Evolutionary conservation across 1,140 invertebrate species (phyloP), one percentile per base, ranked within the genome.

Genomic region (Lucilia sericata): DNA sequence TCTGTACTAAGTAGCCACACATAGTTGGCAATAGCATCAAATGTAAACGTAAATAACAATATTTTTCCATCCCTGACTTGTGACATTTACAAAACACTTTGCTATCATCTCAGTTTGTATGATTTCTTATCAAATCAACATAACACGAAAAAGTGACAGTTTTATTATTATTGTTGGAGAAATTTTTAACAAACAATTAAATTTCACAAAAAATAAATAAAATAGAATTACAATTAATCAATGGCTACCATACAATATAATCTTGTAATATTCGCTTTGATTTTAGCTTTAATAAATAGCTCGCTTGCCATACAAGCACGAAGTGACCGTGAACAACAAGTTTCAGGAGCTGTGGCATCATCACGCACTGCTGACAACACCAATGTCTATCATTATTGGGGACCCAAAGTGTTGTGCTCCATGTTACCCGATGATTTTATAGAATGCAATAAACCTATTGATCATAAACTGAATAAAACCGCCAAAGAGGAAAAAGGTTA

Each of bases 391-490:
- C 87, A 92, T 87, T 94, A 94, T 4, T 85, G 93, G 42, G 92
- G 93, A 3, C 94, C 94, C 10, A 88, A 94, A 70, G 94, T 95
- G 0, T 93, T 93, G 89, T 91, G 90, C 83, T 91, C 88, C 0
- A 91, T 91, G 82, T 34, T 91, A 76, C 88, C 90, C 0, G 86
- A 95, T 84, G 97, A 99, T 88, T 99, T 99, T 91, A 91, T 99
- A 13, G 95, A 97, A 75, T 99, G 98, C 90, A 95, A 97, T 84
- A 94, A 96, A 17, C 96, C 96, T 8, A 91, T 96, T n/a, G 97
- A 99, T 91, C 96, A 97, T 86, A 96, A 97, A 91, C 97, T 97
- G 34, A 99, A 99, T 88, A 93, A 94, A 88, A 97, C 97, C 74
- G 96, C 96, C 4, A 94, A 94, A 90, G 94, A 96, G 78, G 94